Percentiles rank a stretch among this genome's conserved stretches.
Conservation (phyloP, 2,797 vertebrate genomes). For the Apogon talboti region DNA sequence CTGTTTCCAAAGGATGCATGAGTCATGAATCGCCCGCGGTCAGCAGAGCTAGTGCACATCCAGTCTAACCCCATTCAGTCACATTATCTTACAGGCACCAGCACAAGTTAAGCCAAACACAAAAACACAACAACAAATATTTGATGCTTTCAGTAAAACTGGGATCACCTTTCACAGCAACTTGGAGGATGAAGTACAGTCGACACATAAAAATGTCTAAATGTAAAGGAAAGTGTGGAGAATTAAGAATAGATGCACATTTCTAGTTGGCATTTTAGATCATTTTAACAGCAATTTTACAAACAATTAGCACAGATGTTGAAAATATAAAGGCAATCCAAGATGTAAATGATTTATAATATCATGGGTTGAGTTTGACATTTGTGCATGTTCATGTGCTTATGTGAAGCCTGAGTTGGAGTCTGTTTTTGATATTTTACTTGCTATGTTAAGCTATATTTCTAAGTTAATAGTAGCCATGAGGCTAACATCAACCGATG, state of each 20-base stretch:
- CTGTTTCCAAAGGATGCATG: slow-evolving; percentile 52
- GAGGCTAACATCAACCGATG: too few relatives aligned
- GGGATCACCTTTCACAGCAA: neutral
- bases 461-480: too few relatives aligned
- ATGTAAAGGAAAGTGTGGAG: neutral
- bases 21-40: slow-evolving; percentile 72
- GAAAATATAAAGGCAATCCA: too few relatives aligned
- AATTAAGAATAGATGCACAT: neutral
- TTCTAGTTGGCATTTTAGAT: neutral
- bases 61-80: slow-evolving; percentile 83
- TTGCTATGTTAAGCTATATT: too few relatives aligned
- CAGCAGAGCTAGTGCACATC: slow-evolving; percentile 54
- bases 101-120: slow-evolving; percentile 41
- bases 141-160: neutral
- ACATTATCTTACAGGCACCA: slow-evolving; percentile 71
- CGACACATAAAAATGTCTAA: neutral
- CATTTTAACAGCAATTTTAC: too few relatives aligned
- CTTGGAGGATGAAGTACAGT: neutral
- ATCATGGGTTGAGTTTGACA: too few relatives aligned
- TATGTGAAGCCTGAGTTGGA: too few relatives aligned
- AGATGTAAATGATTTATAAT: too few relatives aligned
- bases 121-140: neutral
- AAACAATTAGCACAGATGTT: too few relatives aligned
- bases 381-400: too few relatives aligned
- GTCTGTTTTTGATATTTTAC: too few relatives aligned